Evolutionary conservation across 2,888 invertebrate genomes (phyloP).

Genomic region (Sylvicola fuscatus): DNA sequence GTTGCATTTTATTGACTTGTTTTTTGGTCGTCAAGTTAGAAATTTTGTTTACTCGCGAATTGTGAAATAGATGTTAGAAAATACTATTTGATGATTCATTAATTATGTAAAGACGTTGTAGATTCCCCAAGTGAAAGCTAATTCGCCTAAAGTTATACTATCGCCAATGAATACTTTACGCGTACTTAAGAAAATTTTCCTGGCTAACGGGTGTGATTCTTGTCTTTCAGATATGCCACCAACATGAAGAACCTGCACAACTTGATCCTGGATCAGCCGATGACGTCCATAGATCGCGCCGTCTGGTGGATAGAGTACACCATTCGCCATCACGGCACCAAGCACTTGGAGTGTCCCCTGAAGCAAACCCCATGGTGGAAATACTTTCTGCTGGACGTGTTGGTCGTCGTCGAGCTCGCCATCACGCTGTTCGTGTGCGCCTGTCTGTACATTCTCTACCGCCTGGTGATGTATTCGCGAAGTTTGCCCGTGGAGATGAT

Average conservation of each 20-base stretch:
- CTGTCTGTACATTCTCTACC: slow-evolving; percentile 8
- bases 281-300: slow-evolving; percentile 9
- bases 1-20: no score
- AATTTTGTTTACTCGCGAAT: no score
- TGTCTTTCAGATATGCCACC: slow-evolving; percentile 9
- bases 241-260: slow-evolving; percentile 10
- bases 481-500: slow-evolving; percentile 13
- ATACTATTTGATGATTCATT: no score
- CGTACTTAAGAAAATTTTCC: no score
- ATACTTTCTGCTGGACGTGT: neutral
- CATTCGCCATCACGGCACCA: slow-evolving; percentile 5
- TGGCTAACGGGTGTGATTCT: slow-evolving; percentile 1
- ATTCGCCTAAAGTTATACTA: no score
- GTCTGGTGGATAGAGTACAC: slow-evolving; percentile 6
- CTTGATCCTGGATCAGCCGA: slow-evolving; percentile 10
- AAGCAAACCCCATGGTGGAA: neutral
- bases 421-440: neutral
- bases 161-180: no score
- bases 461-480: slow-evolving; percentile 10
- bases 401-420: neutral
- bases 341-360: slow-evolving; percentile 3
- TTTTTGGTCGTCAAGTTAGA: no score
- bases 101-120: no score
- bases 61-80: no score
- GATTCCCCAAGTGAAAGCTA: no score